A percentile compares a stretch with the other conserved stretches of the same genome.
Evolutionary conservation across 2,888 invertebrate genomes (phyloP).

Genomic region (Octonoba sinensis): DNA sequence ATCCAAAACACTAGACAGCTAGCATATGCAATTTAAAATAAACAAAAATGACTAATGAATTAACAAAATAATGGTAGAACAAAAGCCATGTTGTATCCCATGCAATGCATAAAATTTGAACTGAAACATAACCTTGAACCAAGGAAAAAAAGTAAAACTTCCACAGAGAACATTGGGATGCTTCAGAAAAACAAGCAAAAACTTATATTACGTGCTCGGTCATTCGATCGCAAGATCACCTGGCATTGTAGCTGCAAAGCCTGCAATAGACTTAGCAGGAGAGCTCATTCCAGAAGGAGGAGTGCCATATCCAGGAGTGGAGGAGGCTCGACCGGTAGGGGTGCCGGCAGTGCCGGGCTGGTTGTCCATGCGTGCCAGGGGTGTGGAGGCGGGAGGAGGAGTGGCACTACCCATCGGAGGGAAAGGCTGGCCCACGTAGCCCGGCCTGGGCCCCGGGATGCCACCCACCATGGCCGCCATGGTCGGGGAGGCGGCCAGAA

Average conservation of each 20-base stretch:
- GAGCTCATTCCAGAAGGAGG: conserved; percentile 65
- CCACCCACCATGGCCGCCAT: conserved; percentile 7
- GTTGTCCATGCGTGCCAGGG: conserved; percentile 23
- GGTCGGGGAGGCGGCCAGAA: conserved; percentile 43
- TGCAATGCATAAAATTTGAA: background rate
- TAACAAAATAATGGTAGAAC: background rate
- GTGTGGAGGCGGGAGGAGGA: conserved; percentile 48
- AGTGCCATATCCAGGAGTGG: conserved; percentile 64
- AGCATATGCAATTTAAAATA: no score
- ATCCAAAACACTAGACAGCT: no score
- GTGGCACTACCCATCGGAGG: conserved; percentile 46
- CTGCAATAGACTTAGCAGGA: conserved; percentile 59
- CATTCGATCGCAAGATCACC: conserved; percentile 42
- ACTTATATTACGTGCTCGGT: background rate
- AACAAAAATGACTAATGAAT: background rate
- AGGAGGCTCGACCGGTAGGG: conserved; percentile 55
- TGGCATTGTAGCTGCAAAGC: conserved; percentile 54
- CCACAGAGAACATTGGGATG: no score
- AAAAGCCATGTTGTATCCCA: background rate
- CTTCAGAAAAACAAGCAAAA: no score
- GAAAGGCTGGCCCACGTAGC: conserved; percentile 46
- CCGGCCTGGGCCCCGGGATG: conserved; percentile 38
- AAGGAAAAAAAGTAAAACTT: background rate
- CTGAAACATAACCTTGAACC: background rate
- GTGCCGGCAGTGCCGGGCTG: conserved; percentile 37